Conservation (phyloP, 2,888 invertebrate species). For the Cataglyphis rosenhaueri region DNA sequence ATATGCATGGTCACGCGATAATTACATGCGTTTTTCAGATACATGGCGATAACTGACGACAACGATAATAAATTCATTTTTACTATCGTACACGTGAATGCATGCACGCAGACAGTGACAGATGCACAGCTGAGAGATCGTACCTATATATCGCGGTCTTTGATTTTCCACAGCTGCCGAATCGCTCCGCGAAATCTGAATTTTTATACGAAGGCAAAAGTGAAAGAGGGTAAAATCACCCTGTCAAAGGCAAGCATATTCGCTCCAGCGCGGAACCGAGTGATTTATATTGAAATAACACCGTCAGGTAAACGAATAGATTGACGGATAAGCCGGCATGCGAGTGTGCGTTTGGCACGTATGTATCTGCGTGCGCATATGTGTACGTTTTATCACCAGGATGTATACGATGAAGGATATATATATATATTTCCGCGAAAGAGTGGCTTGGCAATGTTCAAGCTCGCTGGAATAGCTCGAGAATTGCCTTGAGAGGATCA, state of each 20-base stretch:
- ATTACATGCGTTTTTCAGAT: slow-evolving; percentile 15
- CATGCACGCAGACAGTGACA: not conserved
- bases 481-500: slow-evolving; percentile 54
- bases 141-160: slow-evolving; percentile 33
- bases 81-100: not conserved
- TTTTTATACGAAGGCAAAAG: slow-evolving; percentile 52
- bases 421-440: slow-evolving; percentile 21
- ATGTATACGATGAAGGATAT: slow-evolving; percentile 17
- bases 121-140: slow-evolving; percentile 12
- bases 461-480: slow-evolving; percentile 39
- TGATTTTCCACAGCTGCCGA: slow-evolving; percentile 47
- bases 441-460: slow-evolving; percentile 48
- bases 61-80: slow-evolving; percentile 36
- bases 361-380: not conserved
- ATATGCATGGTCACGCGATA: slow-evolving; percentile 16
- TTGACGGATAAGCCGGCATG: slow-evolving; percentile 49
- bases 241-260: slow-evolving; percentile 62
- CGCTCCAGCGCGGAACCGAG: slow-evolving; percentile 37
- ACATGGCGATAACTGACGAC: slow-evolving; percentile 19
- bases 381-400: slow-evolving; percentile 6
- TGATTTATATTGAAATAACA: slow-evolving; percentile 64
- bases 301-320: slow-evolving; percentile 58
- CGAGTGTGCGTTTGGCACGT: not conserved
- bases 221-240: slow-evolving; percentile 55
- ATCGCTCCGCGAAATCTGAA: slow-evolving; percentile 55